Evolutionary conservation across 1,140 invertebrate species (phyloP).

Genomic region (Leptopilina boulardi): DNA sequence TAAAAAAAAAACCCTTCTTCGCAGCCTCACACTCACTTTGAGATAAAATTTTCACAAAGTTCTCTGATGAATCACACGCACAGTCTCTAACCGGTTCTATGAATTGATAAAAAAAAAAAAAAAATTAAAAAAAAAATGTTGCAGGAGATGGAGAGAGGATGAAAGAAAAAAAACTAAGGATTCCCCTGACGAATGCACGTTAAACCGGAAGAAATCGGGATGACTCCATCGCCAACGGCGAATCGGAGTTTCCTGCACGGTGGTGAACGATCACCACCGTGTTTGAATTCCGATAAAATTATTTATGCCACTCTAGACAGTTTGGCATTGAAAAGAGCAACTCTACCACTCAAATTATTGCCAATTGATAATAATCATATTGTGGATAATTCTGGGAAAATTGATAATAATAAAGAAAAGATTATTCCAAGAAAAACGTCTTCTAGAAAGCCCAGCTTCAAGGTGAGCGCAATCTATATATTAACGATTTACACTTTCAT

Average conservation of each 20-base stretch:
- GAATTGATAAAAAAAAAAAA: too few relatives aligned
- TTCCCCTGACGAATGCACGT: constrained; percentile 28
- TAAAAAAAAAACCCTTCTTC: neutral
- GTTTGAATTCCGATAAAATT: constrained; percentile 53
- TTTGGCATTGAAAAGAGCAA: constrained; percentile 67
- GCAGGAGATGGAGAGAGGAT: constrained; percentile 1
- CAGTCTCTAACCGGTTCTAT: constrained; percentile 36
- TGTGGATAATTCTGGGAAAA: constrained; percentile 36
- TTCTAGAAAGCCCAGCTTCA: constrained; percentile 49
- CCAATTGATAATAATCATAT: constrained; percentile 58
- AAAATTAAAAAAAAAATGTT: neutral
- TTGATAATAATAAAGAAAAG: constrained; percentile 49
- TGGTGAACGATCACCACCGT: constrained; percentile 41
- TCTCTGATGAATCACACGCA: constrained; percentile 36
- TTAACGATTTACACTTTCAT: neutral
- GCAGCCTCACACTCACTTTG: neutral
- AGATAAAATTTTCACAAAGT: constrained; percentile 15
- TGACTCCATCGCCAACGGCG: constrained; percentile 58
- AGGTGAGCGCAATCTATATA: constrained; percentile 43
- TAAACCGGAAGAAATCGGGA: constrained; percentile 42
- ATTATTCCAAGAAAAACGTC: constrained; percentile 42
- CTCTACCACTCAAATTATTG: constrained; percentile 64
- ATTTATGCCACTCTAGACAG: constrained; percentile 69
- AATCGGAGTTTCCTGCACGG: constrained; percentile 69
- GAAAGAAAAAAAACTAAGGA: constrained; percentile 10